Conservation (phyloP, 2,797 vertebrate genomes). For the Champsocephalus esox region DNA sequence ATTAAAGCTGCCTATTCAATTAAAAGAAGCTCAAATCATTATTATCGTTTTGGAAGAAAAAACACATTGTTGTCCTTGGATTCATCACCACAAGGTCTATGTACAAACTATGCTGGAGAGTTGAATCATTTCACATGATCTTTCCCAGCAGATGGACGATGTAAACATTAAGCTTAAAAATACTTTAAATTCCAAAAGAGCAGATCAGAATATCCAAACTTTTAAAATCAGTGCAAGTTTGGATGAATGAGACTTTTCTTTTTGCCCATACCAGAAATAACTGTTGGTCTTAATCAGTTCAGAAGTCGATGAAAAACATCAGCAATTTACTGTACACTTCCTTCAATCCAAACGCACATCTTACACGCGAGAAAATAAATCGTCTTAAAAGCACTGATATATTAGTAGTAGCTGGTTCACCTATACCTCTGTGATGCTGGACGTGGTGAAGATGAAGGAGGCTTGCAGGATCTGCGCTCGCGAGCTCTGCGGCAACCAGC, state of each 20-base stretch:
- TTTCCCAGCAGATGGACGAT: background rate
- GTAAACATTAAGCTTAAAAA: background rate
- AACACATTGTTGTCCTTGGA: too few species aligned
- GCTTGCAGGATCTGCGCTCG: conserved; percentile 92
- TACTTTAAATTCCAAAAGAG: background rate
- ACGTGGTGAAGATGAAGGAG: conserved; percentile 88
- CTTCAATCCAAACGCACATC: background rate
- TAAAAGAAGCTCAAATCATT: background rate
- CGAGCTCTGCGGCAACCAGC: conserved; percentile 93
- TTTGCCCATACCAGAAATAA: background rate
- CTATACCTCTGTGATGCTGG: conserved; percentile 59
- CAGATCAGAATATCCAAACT: background rate
- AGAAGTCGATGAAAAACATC: background rate
- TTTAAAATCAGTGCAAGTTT: background rate
- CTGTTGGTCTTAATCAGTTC: background rate
- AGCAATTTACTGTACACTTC: background rate
- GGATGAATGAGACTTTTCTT: background rate
- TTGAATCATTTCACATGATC: background rate
- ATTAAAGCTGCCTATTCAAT: too few species aligned
- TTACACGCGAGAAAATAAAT: background rate
- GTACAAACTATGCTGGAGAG: background rate
- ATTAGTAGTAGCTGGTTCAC: fast-evolving
- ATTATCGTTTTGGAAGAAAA: too few species aligned
- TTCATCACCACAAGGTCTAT: background rate
- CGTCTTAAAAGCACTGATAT: background rate